Base-by-base conservation (phyloP, 2,888 invertebrate species). In the Eilema depressum region DNA sequence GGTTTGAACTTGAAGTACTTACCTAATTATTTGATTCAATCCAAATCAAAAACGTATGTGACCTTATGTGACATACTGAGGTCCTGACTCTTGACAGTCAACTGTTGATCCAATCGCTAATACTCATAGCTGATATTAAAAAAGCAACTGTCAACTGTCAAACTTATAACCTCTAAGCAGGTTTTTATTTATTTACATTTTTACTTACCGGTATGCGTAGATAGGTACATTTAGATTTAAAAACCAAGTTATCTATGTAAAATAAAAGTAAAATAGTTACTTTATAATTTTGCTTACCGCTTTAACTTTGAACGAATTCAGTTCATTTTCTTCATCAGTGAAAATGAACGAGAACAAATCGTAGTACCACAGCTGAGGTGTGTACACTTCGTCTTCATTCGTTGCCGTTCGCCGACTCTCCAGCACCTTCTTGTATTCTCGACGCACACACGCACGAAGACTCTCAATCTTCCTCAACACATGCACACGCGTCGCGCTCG, bases 391-490 rank as follows among this genome's bases (percentile, higher is more conserved):
- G 0, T 89, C 88, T 0, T 86, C 85, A 7, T 74, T 79, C 1
- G 77, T 81, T 20, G 92, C 88, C 53, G 76, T 79, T 7, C 74
- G 81, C 5, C 88, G 86, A 71, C 93, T 93, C 23, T 90, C 89
- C 37, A 83, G 78, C 4, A 94, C 91, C 56, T 88, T 86, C 71
- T 91, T 93, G 74, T 88, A 86, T 70, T 94, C 94, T 57, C 94
- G 85, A 11, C 94, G 83, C 74, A 93, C 91, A 77, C 94, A 94
- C 11, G 94, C 93, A 41, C 94, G 89, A 74, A 95, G 77, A 78
- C 94, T 94, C 81, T 94, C 94, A 57, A 95, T 93, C 82, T 94
- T 94, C 68, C 94, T 87, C 77, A 94, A 76, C 7, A 94, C 90
- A 66, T 94, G 93, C 4, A 93, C 93, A 59, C 91, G 85, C 0